Evolutionary conservation across 2,888 invertebrate species (phyloP).

Genomic region (Smittia aterrima): DNA sequence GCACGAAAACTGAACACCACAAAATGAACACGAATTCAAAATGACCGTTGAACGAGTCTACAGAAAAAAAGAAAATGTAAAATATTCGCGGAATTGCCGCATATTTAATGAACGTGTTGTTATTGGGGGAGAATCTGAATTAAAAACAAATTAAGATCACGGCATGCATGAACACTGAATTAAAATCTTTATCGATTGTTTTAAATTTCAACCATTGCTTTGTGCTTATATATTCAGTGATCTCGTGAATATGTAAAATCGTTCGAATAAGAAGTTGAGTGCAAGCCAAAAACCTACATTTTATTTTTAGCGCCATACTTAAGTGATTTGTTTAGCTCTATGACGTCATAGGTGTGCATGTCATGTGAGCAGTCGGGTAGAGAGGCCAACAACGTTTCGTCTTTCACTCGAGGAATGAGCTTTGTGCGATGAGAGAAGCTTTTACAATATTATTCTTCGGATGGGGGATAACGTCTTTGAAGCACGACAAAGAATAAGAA

Average conservation of each 20-base stretch:
- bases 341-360: not conserved
- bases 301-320: not conserved
- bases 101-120: not conserved
- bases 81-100: too few relatives aligned
- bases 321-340: not conserved
- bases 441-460: not conserved
- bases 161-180: not conserved
- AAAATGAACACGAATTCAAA: too few relatives aligned
- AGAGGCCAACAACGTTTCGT: constrained; percentile 3
- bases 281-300: constrained; percentile 15
- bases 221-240: not conserved
- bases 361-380: not conserved
- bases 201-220: not conserved
- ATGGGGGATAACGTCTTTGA: too few relatives aligned
- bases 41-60: too few relatives aligned
- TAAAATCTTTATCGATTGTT: not conserved
- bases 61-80: too few relatives aligned
- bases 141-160: constrained; percentile 1
- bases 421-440: not conserved
- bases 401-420: not conserved
- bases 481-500: too few relatives aligned
- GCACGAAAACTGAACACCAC: too few relatives aligned
- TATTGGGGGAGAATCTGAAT: not conserved
- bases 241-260: not conserved
- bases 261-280: not conserved